A percentile compares a stretch with the other conserved stretches of the same genome.
Evolutionary conservation across 30 jellyfish, hydroid and myxozoan genomes (phyloP).

Genomic region (Phacellophora camtschatica): DNA sequence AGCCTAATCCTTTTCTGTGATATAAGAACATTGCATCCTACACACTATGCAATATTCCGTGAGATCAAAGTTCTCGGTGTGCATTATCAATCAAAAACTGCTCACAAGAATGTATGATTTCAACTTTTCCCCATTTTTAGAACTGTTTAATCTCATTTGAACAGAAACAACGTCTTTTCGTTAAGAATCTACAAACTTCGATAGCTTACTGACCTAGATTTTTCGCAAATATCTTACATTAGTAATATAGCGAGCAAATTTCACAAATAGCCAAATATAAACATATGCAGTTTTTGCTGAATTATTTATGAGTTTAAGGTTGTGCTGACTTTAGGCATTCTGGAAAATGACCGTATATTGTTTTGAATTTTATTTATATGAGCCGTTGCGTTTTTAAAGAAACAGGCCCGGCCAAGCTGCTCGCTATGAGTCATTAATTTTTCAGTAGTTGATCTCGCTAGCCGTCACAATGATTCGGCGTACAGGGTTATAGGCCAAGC

Average conservation of each 20-base stretch:
- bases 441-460: constrained; percentile 34
- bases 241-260: not conserved
- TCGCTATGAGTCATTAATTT: constrained; percentile 45
- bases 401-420: constrained; percentile 68
- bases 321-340: constrained; percentile 72
- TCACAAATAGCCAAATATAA: constrained; percentile 15
- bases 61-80: too few species aligned
- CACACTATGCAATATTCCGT: too few species aligned
- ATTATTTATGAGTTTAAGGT: constrained; percentile 32
- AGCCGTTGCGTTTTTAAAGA: constrained; percentile 56
- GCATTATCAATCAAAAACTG: too few species aligned
- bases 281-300: constrained; percentile 28
- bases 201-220: constrained; percentile 11
- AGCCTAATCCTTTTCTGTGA: too few species aligned
- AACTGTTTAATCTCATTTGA: too few species aligned
- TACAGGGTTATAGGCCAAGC: constrained; percentile 8
- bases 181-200: not conserved
- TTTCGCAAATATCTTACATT: not conserved
- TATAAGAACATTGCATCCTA: too few species aligned
- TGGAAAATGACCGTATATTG: constrained; percentile 38
- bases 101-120: too few species aligned
- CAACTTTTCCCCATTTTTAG: too few species aligned
- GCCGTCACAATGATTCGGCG: constrained; percentile 19
- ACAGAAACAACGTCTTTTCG: not conserved
- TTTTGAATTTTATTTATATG: constrained; percentile 60